phyloP scores from a whole-genome alignment of 2,888 invertebrate genomes.

The Morpho deidamia region DNA sequence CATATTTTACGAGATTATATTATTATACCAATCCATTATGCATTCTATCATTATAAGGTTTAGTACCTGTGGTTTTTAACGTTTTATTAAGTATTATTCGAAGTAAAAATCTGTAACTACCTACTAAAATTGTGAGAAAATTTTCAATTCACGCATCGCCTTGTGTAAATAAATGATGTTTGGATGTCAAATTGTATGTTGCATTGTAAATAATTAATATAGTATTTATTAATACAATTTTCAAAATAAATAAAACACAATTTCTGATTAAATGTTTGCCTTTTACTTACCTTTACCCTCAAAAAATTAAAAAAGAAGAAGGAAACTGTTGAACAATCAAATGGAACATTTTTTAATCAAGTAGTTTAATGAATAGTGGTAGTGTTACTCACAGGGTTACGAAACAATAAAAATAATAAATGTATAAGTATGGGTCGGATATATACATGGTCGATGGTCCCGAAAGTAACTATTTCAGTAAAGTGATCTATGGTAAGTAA shows the following conservation, averaged over 20 bases:
- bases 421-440: too few species aligned
- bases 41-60: background rate
- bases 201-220: conserved; percentile 75
- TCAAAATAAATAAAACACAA: conserved; percentile 43
- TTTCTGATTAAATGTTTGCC: conserved; percentile 21
- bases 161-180: conserved; percentile 46
- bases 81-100: conserved; percentile 4
- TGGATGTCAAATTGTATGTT: conserved; percentile 25
- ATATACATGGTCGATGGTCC: too few species aligned
- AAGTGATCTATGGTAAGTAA: too few species aligned
- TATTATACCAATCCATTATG: conserved; percentile 1
- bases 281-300: conserved; percentile 5
- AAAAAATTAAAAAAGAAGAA: background rate
- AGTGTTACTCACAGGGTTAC: too few species aligned
- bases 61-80: background rate
- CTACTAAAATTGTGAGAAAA: conserved; percentile 14
- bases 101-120: conserved; percentile 20
- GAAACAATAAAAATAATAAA: too few species aligned
- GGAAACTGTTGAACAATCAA: too few species aligned
- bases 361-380: too few species aligned
- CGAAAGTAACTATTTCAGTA: too few species aligned
- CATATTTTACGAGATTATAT: background rate
- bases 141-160: conserved; percentile 25
- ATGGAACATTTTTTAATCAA: too few species aligned
- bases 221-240: conserved; percentile 75